Evolutionary conservation across 2,888 invertebrate genomes (phyloP).

Genomic region (Cephus pygmeus): DNA sequence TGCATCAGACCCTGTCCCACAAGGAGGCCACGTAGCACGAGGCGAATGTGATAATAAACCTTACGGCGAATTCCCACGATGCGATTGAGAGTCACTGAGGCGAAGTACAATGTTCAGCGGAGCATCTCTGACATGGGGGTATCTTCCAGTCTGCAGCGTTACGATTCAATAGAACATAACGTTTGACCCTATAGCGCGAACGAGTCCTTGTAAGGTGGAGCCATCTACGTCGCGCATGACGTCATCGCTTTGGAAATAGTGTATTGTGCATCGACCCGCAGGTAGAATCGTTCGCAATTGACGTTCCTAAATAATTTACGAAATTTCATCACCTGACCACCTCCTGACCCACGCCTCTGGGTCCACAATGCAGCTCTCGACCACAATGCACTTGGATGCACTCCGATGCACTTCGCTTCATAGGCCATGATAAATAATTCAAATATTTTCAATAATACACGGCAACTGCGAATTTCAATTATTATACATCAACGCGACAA

Average conservation of each 20-base stretch:
- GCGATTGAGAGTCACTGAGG: background rate
- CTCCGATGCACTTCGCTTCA: background rate
- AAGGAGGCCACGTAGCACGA: background rate
- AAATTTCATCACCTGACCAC: background rate
- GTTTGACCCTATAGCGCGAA: background rate
- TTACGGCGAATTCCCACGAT: background rate
- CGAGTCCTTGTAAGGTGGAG: background rate
- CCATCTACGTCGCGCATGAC: background rate
- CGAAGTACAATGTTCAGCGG: background rate
- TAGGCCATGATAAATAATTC: background rate
- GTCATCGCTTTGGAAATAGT: background rate
- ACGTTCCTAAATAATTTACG: background rate
- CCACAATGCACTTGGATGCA: background rate
- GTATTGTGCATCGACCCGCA: background rate
- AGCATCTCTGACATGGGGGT: background rate
- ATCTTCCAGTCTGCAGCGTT: background rate
- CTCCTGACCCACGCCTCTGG: background rate
- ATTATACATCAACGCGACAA: background rate
- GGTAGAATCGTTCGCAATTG: background rate
- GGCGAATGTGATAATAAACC: background rate
- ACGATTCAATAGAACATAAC: background rate
- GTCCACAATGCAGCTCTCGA: background rate
- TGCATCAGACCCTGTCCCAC: background rate
- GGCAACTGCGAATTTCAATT: background rate
- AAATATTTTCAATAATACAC: no score